Base-by-base conservation (phyloP, 2,888 invertebrate genomes). In the Timema cristinae region DNA sequence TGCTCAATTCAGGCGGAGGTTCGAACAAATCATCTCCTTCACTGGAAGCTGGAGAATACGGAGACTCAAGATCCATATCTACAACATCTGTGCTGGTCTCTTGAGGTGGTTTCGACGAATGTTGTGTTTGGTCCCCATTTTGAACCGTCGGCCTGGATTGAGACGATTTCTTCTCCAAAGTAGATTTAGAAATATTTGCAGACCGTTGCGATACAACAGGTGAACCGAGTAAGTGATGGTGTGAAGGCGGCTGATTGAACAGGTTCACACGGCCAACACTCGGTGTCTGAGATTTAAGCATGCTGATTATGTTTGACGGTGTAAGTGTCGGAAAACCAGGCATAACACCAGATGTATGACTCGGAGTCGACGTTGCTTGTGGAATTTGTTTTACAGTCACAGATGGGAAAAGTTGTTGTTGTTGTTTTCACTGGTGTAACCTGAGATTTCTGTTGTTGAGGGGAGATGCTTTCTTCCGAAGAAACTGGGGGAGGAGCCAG, bases 31-130 rank as follows among this genome's bases (percentile, higher is more conserved):
- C 94, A 78, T 94, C 93, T 80, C 92, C 93, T 82, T 94, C 91
- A 78, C 91, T 91, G n/a, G 93, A 93, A 66, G 92, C 94, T 0
- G 94, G 94, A 68, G 94, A 94, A 83, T 95, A 94, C 0, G 95
- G 95, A 47, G 94, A 94, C 76, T 91, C 91, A 80, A 91, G 88
- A 77, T 92, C 91, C 82, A 89, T 86, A 76, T 86, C 87, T 67
- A 86, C 77, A 10, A 83, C 86, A 76, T 90, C 90, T 56, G 84
- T 83, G 0, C 78, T 76, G 56, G 77, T 76, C 9, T 80, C 81
- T 9, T 78, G 75, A 49, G 67, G 67, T 9, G 56, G 67, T 47
- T 68, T 67, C 50, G 76, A 76, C 63, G 74, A 76, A 67, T 84
- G 32, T 9, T 67, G 70, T 32, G 66, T 72, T 50, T 73, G 73